phyloP scores from a whole-genome alignment of 2,797 vertebrate species.

The Trichosurus vulpecula region DNA sequence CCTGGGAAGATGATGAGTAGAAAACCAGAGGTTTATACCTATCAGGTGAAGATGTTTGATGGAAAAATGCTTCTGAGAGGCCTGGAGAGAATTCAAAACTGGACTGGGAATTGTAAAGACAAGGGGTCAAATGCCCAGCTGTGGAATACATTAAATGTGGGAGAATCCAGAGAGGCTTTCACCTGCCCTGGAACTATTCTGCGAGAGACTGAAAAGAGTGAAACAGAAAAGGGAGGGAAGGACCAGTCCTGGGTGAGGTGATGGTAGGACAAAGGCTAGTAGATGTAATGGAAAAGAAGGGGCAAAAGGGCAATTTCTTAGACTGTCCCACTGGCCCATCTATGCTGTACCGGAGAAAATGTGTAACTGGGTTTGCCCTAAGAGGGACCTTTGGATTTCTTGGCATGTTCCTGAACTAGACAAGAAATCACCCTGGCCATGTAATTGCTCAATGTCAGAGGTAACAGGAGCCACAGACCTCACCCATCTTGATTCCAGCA shows the following conservation, averaged over 20 bases:
- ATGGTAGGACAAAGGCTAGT: neutral
- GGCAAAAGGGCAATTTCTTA: neutral
- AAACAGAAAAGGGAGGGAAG: neutral
- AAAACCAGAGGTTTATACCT: neutral
- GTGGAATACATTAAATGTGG: neutral
- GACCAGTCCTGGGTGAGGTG: neutral
- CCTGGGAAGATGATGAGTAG: neutral
- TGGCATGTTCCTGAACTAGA: neutral
- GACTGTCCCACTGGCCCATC: neutral
- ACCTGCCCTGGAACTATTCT: neutral
- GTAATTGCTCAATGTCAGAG: neutral
- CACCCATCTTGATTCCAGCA: neutral
- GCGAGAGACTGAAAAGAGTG: neutral
- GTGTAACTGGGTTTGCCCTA: neutral
- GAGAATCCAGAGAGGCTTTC: neutral
- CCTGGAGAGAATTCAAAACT: neutral
- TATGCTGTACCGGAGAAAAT: neutral
- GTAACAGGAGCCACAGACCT: neutral
- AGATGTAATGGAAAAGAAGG: neutral
- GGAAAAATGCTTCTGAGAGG: slow-evolving; percentile 5
- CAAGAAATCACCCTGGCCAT: neutral
- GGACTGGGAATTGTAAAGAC: neutral
- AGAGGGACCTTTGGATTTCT: neutral
- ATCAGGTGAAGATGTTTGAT: neutral
- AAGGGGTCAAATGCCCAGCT: neutral